phyloP scores from a whole-genome alignment of 2,888 invertebrate species.

The Pristionchus japonicus region DNA sequence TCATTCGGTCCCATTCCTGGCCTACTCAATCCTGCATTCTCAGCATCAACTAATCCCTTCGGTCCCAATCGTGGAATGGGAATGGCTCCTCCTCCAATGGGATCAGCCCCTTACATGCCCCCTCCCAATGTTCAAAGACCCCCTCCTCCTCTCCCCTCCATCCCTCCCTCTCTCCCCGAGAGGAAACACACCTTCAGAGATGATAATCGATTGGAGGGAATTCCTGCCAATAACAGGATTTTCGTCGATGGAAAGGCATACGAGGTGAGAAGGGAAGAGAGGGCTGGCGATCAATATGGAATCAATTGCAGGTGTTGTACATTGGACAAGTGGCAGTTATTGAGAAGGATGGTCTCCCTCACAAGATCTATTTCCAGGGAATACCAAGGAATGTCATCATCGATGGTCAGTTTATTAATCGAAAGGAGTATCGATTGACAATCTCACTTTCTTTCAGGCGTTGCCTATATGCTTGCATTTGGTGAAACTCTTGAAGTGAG shows the following conservation, averaged over 20 bases:
- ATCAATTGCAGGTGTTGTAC: conserved; percentile 63
- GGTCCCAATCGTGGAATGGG: conserved; percentile 18
- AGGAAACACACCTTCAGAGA: conserved; percentile 54
- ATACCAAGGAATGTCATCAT: conserved; percentile 72
- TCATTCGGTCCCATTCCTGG: conserved; percentile 32
- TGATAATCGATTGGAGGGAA: conserved; percentile 64
- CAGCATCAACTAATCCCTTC: conserved; percentile 16
- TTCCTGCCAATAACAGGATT: conserved; percentile 74
- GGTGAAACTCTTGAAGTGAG: conserved; percentile 67
- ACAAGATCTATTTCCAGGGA: conserved; percentile 72
- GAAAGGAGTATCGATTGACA: too few relatives aligned
- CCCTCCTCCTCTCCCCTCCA: conserved; percentile 10
- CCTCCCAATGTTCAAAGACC: conserved; percentile 38
- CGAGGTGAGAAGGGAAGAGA: conserved; percentile 61
- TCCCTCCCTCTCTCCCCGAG: too few relatives aligned
- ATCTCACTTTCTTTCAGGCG: too few relatives aligned
- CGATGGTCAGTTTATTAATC: conserved; percentile 58
- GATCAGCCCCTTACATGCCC: conserved; percentile 5
- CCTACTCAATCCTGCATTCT: not conserved
- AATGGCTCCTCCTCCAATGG: conserved; percentile 44
- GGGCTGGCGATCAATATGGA: not conserved
- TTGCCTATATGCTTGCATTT: conserved; percentile 65
- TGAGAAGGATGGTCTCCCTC: conserved; percentile 74
- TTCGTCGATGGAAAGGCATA: conserved; percentile 75
- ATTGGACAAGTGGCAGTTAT: conserved; percentile 72